Evolutionary conservation across 2,113 vertebrate genomes (phyloP).

Genomic region (Varanus salvator): DNA sequence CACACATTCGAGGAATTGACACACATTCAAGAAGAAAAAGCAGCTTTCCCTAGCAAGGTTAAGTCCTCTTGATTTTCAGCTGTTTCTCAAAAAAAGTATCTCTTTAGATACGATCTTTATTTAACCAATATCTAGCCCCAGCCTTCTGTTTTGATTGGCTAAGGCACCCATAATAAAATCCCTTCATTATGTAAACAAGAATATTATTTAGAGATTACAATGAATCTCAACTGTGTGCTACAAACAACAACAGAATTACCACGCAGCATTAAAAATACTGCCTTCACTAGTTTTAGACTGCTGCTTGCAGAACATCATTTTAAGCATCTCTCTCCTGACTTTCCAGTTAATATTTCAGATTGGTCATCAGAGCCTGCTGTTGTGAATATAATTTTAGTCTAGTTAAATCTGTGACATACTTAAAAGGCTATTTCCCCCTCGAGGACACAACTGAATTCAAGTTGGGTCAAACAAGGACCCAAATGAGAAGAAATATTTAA

Average conservation of each 20-base stretch:
- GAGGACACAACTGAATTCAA: background rate
- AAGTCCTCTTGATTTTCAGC: background rate
- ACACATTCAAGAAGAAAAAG: background rate
- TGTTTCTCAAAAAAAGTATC: background rate
- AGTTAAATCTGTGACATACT: constrained; percentile 2
- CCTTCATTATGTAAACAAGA: background rate
- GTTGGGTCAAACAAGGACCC: background rate
- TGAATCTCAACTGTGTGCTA: background rate
- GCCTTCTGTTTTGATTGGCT: background rate
- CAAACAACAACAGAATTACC: background rate
- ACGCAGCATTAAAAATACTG: background rate
- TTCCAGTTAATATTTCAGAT: background rate
- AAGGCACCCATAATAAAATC: background rate
- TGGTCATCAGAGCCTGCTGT: background rate
- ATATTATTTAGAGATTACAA: background rate
- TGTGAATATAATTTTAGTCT: constrained; percentile 17
- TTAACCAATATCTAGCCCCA: background rate
- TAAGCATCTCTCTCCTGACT: background rate
- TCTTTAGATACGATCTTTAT: background rate
- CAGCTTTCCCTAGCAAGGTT: background rate
- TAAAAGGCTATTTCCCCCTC: background rate
- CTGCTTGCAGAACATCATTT: background rate
- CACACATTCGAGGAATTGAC: background rate
- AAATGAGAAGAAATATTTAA: background rate
- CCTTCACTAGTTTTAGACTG: background rate